Conservation (phyloP, 1,140 invertebrate species). For the Tetragnatha versicolor region DNA sequence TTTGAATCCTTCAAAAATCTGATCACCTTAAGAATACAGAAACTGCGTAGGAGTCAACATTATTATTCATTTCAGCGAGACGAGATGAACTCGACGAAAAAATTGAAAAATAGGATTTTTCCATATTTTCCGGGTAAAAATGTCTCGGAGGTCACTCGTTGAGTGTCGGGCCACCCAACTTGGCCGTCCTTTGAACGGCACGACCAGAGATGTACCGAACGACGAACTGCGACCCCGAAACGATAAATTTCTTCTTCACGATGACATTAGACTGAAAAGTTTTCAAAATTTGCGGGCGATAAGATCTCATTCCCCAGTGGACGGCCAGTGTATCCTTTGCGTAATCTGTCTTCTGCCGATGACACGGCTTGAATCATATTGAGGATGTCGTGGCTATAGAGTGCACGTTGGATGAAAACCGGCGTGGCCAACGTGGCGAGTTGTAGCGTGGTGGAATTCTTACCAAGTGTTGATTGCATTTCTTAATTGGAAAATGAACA, state of each 20-base stretch:
- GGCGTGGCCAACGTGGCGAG: not conserved
- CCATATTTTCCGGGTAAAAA: not conserved
- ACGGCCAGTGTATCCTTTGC: no score
- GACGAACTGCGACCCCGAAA: constrained; percentile 17
- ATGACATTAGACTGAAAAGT: constrained; percentile 49
- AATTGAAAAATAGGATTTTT: not conserved
- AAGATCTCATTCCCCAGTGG: constrained; percentile 45
- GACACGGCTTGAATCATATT: not conserved
- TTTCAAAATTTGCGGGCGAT: constrained; percentile 39
- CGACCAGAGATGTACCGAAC: constrained; percentile 12
- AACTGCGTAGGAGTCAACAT: no score
- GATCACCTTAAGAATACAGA: no score
- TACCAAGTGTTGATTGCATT: no score
- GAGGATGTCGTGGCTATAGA: no score
- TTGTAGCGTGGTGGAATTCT: no score
- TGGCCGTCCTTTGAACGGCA: constrained; percentile 18
- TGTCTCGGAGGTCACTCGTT: not conserved
- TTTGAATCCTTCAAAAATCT: no score
- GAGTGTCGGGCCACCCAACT: constrained; percentile 32
- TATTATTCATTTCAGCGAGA: not conserved
- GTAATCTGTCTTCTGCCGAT: constrained; percentile 26
- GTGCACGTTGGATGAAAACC: no score
- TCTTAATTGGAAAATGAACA: no score
- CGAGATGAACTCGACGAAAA: not conserved
- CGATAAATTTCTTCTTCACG: constrained; percentile 51